Percentiles rank a stretch among this genome's conserved stretches.
These are phyloP conservation scores for Epinotia nisella DNA, from an alignment of 2,888 invertebrate genomes.

Conservation along the genomic window DNA sequence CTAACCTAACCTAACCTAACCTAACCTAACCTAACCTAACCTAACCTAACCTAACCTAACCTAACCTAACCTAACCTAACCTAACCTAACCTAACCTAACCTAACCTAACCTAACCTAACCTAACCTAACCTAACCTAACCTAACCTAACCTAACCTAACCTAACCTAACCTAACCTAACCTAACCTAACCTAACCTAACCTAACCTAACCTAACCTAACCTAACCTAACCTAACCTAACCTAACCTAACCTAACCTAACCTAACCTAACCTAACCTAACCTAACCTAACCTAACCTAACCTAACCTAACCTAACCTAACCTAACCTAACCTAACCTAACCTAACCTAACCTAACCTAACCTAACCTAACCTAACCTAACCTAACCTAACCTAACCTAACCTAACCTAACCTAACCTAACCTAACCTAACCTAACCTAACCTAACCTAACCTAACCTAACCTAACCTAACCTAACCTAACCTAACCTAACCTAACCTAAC, in stretches of 20 bases:
- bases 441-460: slow-evolving; percentile 22
- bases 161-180: slow-evolving; percentile 22
- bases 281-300: slow-evolving; percentile 22
- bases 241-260: slow-evolving; percentile 22
- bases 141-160: slow-evolving; percentile 22
- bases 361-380: slow-evolving; percentile 22
- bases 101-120: slow-evolving; percentile 22
- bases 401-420: slow-evolving; percentile 22
- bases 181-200: slow-evolving; percentile 22
- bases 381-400: slow-evolving; percentile 22
- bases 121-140: slow-evolving; percentile 22
- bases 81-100: slow-evolving; percentile 22
- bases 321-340: slow-evolving; percentile 22
- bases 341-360: slow-evolving; percentile 22
- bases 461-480: slow-evolving; percentile 22
- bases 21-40: slow-evolving; percentile 22
- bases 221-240: slow-evolving; percentile 22
- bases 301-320: slow-evolving; percentile 22
- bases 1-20: slow-evolving; percentile 22
- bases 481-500: slow-evolving; percentile 22
- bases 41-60: slow-evolving; percentile 22
- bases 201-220: slow-evolving; percentile 22
- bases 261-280: slow-evolving; percentile 22
- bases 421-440: slow-evolving; percentile 22
- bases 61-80: slow-evolving; percentile 22